A percentile compares a stretch with the other conserved stretches of the same genome.
Evolutionary conservation across 2,888 invertebrate species (phyloP).

Genomic region (Caenorhabditis afra): DNA sequence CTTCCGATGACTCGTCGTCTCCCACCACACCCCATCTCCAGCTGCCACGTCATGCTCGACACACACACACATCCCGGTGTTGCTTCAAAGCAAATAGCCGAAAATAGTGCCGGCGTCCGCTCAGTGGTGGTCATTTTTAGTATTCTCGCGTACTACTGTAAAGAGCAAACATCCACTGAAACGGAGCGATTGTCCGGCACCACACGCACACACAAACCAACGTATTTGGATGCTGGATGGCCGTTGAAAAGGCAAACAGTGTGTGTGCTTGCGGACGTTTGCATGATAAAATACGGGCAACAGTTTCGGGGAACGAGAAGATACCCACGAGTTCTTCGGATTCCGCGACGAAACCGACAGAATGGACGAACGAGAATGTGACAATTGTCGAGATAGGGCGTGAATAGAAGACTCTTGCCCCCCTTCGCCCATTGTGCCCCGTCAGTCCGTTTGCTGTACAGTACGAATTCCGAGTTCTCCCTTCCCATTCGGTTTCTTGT

Average conservation of each 20-base stretch:
- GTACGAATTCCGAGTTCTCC: slow-evolving; percentile 2
- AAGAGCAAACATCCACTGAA: slow-evolving; percentile 40
- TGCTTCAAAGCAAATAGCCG: slow-evolving; percentile 21
- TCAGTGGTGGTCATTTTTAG: slow-evolving; percentile 17
- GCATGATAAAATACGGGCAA: slow-evolving; percentile 31
- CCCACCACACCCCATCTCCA: slow-evolving; percentile 3
- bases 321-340: neutral
- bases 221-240: slow-evolving; percentile 22
- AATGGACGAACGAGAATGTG: neutral
- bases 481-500: neutral
- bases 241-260: slow-evolving; percentile 45
- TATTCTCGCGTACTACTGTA: slow-evolving; percentile 18
- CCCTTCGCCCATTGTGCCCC: slow-evolving; percentile 8
- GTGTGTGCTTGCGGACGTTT: slow-evolving; percentile 10
- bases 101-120: slow-evolving; percentile 15
- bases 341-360: neutral
- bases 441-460: neutral
- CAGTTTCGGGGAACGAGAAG: neutral
- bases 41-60: slow-evolving; percentile 22
- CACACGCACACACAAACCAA: slow-evolving; percentile 23
- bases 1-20: slow-evolving; percentile 2
- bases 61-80: slow-evolving; percentile 9
- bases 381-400: slow-evolving; percentile 1
- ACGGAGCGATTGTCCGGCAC: slow-evolving; percentile 15
- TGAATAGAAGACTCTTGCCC: slow-evolving; percentile 20